Percentiles rank a stretch among this genome's conserved stretches.
Conservation (phyloP, 1,140 invertebrate species). For the Sipha flava region DNA sequence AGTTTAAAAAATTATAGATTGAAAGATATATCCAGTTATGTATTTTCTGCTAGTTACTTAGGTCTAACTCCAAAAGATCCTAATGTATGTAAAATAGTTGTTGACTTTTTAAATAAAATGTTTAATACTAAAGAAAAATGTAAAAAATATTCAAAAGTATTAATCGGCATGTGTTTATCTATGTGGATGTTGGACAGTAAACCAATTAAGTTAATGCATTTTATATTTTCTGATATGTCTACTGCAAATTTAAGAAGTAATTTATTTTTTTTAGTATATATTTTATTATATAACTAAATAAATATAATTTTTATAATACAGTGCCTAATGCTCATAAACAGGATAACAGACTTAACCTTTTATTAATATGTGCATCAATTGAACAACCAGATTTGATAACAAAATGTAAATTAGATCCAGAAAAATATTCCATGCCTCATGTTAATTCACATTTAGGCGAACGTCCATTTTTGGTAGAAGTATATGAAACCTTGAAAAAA, state of each 20-base stretch:
- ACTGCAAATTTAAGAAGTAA: slow-evolving; percentile 8
- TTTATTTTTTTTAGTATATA: background rate
- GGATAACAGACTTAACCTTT: slow-evolving; percentile 17
- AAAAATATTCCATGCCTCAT: background rate
- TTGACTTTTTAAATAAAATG: background rate
- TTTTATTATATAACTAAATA: background rate
- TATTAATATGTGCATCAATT: background rate
- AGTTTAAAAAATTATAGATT: background rate
- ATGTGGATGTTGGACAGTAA: slow-evolving; percentile 9
- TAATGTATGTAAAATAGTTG: background rate
- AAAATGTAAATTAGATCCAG: background rate
- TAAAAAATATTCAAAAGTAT: background rate
- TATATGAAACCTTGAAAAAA: background rate
- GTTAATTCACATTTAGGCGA: background rate
- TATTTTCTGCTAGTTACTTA: slow-evolving; percentile 14
- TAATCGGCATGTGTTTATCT: slow-evolving; percentile 6
- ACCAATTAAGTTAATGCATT: background rate
- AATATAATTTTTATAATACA: background rate
- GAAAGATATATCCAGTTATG: slow-evolving; percentile 3
- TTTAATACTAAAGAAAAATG: slow-evolving; percentile 15
- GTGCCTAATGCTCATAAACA: slow-evolving; percentile 17
- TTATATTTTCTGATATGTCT: background rate
- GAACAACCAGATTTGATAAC: background rate
- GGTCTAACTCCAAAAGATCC: background rate
- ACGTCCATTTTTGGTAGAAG: background rate